Conservation (phyloP, 2,888 invertebrate genomes). For the Drosophila koepferae region DNA sequence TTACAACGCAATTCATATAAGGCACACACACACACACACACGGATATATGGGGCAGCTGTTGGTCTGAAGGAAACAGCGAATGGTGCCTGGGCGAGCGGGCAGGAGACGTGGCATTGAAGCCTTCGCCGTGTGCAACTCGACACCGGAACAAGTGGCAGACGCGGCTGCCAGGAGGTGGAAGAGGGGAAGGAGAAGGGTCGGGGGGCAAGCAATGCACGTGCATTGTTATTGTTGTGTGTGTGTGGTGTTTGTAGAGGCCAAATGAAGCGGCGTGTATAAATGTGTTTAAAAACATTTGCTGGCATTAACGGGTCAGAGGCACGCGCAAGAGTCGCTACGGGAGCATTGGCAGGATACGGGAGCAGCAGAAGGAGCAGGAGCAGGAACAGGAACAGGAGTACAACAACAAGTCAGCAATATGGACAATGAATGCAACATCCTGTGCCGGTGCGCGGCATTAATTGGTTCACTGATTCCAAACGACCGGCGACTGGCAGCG, state of each 20-base stretch:
- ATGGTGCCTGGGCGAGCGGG: background rate
- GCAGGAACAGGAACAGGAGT: conserved; percentile 8
- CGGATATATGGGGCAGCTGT: conserved; percentile 48
- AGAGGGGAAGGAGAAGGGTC: background rate
- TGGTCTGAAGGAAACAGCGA: conserved; percentile 26
- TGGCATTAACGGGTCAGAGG: conserved; percentile 59
- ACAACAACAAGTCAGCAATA: conserved; percentile 25
- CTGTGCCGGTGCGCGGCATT: conserved; percentile 67
- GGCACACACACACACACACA: conserved; percentile 16
- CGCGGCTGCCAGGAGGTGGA: conserved; percentile 5
- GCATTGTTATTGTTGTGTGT: conserved; percentile 3
- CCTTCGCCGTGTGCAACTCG: conserved; percentile 72
- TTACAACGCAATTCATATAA: conserved; percentile 72
- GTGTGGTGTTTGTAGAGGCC: conserved; percentile 26
- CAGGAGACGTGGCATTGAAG: conserved; percentile 36
- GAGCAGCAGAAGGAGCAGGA: conserved; percentile 18
- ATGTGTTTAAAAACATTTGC: conserved; percentile 72
- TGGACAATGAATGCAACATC: conserved; percentile 75
- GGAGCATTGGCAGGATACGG: conserved; percentile 12
- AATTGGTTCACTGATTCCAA: conserved; percentile 79
- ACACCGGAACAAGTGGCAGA: conserved; percentile 79
- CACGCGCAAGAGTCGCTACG: conserved; percentile 51
- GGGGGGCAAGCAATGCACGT: conserved; percentile 1
- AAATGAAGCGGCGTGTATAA: conserved; percentile 56
- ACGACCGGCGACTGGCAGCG: conserved; percentile 41